These are phyloP conservation scores for Ondatra zibethicus DNA, from an alignment of 2,113 vertebrate species.

Conservation along the genomic window DNA sequence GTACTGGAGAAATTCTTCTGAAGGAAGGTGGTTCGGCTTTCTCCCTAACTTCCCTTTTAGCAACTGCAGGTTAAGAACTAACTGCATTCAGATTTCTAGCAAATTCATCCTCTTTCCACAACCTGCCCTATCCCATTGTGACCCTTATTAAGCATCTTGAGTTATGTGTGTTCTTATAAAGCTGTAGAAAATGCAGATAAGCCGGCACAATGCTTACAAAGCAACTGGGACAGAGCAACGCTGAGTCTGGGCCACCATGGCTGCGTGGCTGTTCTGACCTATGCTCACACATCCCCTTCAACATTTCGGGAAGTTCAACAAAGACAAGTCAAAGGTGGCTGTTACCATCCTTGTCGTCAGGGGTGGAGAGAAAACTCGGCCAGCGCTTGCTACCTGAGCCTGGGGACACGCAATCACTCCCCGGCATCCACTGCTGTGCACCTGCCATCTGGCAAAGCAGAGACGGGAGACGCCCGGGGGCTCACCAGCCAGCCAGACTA, in stretches of 20 bases:
- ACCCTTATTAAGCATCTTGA: neutral
- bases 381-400: neutral
- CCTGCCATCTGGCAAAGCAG: neutral
- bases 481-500: neutral
- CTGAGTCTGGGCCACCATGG: neutral
- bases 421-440: neutral
- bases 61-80: neutral
- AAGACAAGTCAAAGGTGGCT: neutral
- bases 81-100: neutral
- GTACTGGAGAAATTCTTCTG: neutral
- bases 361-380: neutral
- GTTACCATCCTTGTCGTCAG: neutral
- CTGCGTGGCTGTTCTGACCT: neutral
- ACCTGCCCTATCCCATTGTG: neutral
- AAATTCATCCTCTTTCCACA: slow-evolving; percentile 14
- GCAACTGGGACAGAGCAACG: neutral
- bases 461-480: neutral
- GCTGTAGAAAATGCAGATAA: neutral
- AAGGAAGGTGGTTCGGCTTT: neutral
- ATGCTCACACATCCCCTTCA: neutral
- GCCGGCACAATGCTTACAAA: neutral
- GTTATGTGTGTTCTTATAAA: neutral
- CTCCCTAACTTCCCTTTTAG: neutral
- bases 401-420: no score
- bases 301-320: neutral